Evolutionary conservation across 2,113 vertebrate genomes (phyloP).

Genomic region (Siniperca chuatsi): DNA sequence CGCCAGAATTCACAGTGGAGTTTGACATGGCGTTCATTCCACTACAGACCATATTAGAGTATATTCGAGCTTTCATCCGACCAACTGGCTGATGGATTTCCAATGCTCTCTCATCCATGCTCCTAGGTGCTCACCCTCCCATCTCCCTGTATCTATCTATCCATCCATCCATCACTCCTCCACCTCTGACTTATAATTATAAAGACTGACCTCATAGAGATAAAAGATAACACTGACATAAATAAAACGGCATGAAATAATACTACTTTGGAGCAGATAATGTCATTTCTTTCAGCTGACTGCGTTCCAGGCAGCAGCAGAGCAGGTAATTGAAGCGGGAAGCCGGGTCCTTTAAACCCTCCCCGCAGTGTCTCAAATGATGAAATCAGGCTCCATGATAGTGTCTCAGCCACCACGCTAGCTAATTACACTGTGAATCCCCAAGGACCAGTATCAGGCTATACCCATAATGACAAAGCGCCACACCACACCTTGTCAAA

Average conservation of each 20-base stretch:
- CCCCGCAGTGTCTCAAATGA: slow-evolving; percentile 63
- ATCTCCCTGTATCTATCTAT: slow-evolving; percentile 4
- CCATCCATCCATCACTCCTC: slow-evolving; percentile 45
- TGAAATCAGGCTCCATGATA: slow-evolving; percentile 61
- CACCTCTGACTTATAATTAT: slow-evolving; percentile 61
- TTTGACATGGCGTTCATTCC: neutral
- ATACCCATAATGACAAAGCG: slow-evolving; percentile 46
- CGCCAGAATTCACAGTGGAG: neutral
- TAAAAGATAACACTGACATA: slow-evolving; percentile 42
- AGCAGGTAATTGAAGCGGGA: slow-evolving; percentile 72
- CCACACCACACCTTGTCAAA: slow-evolving; percentile 41
- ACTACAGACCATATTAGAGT: neutral
- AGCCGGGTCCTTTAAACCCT: slow-evolving; percentile 51
- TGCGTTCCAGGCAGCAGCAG: slow-evolving; percentile 34
- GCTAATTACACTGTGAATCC: slow-evolving; percentile 69
- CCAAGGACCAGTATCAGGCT: slow-evolving; percentile 37
- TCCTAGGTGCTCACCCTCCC: neutral
- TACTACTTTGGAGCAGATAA: slow-evolving; percentile 51
- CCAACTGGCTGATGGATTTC: slow-evolving; percentile 48
- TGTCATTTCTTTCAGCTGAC: slow-evolving; percentile 55
- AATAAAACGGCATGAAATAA: slow-evolving; percentile 50
- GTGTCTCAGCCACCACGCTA: slow-evolving; percentile 34
- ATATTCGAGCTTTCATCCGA: neutral
- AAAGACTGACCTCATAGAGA: slow-evolving; percentile 22
- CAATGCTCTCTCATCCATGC: slow-evolving; percentile 29